Evolutionary conservation across 1,140 invertebrate species (phyloP), one percentile per base, ranked within the genome.

Genomic region (Xylocopa sonorina): DNA sequence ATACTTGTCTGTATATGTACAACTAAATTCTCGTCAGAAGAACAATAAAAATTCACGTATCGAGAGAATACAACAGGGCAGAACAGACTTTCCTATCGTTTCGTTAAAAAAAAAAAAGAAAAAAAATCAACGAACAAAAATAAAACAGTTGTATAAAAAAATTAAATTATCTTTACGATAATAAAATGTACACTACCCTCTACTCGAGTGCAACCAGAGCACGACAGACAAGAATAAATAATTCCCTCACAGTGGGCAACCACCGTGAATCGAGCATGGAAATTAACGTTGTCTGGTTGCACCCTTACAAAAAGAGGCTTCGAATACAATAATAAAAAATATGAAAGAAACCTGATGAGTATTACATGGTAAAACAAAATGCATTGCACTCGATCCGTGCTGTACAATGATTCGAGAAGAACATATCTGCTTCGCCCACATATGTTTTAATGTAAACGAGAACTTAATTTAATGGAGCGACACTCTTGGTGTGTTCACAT

Each of bases 281-380:
- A 21, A 29, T 63, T 68, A 57, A 57, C 74, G 68, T 67, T 57
- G 24, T 63, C 62, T 38, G 55, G 67, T 62, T 24, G 67, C 75
- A 62, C 24, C 27, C 75, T 78, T 43, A 51, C 67, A 78, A 43
- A 51, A 32, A 32, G n/a, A 57, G 57, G 29, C 46, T 72, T 24
- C 34, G 46, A n/a, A 43, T 64, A 78, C n/a, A 63, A 4, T 72
- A 63, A 43, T 72, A 63, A 43, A 78, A 58, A 78, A 62, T 75
- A 75, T 63, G n/a, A 58, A 57, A 57, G 46, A 73, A 78, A 68
- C 50, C 55, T 58, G 55, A 74, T 71, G 84, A 85, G 82, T 85
- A 85, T 85, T 85, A 81, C 53, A 81, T 55, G 58, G 76, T 81
- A 71, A 64, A 71, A 81, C n/a, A 62, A 83, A 84, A 83, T 80